Base-by-base conservation (phyloP, 2,888 invertebrate species). In the Patella caerulea region DNA sequence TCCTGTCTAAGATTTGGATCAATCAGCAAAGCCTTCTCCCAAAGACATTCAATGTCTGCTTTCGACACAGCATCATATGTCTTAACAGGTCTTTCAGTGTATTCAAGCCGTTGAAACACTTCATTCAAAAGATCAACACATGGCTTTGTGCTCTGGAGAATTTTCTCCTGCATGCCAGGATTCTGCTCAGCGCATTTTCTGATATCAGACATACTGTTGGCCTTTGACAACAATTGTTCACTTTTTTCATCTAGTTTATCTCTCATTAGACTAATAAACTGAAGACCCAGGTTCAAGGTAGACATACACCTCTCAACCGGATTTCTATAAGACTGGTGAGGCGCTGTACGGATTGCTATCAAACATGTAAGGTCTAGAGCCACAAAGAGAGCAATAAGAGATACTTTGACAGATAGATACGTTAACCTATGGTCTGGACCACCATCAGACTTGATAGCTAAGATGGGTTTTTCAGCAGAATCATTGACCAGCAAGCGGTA, bases 231-330 rank as follows among this genome's bases (percentile, higher is more conserved):
- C 24, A 70, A 70, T 55, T 72, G 24, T 71, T 76, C 76, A 71
- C 34, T 56, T 17, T 72, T 59, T 45, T 45, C 29, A 34, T 55
- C 45, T 71, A 71, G 71, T 76, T 71, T 74, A 34, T 75, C 29
- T 17, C 78, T 17, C 71, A 71, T 78, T 17, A 71, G 53, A 24
- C 78, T 74, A 29, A 75, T 72, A 54, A 56, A 70, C 71, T 78
- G 78, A 29, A 78, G 56, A n/a, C 55, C 74, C 34, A 78, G 29
- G 71, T 78, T 74, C 19, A 78, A 52, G n/a, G 73, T 59, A 53
- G 56, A 56, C 56, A 15, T 56, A 56, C 56, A 56, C n/a, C 56
- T 15, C n/a, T 56, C 56, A n/a, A 56, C 56, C 2, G 56, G 56
- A 56, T 56, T 56, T 15, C 56, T 15, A 56, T 17, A 56, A n/a